Base-by-base conservation (phyloP, 2,797 vertebrate species). In the Sternarchorhynchus goeldii region DNA sequence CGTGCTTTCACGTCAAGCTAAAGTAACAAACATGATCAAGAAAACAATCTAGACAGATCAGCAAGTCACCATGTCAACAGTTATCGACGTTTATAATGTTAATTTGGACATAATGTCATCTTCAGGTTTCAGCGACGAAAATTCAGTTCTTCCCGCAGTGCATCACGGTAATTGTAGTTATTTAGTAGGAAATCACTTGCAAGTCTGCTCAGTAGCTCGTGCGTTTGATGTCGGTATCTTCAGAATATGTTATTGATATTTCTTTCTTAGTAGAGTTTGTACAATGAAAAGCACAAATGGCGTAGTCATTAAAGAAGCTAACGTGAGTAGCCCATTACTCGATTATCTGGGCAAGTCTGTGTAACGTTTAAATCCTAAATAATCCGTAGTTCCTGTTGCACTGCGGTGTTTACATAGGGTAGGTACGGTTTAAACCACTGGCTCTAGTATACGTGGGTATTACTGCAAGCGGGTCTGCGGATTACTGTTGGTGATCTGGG, bases 81-180 rank as follows among this genome's bases (percentile, higher is more conserved):
- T n/a, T 2, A 25, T 39, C 34, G 32, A 73, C 16, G 25, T 12
- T 29, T 20, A 16, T n/a, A 25, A 14, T 12, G 67, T 53, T 31
- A 14, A 4, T 58, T 74, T 45, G 59, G 53, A 31, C 6, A 21
- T 56, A 5, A 25, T 53, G 62, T 17, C 5, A n/a, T 6, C 36
- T 5, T 45, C 25, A 14, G 0, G 55, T 21, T 14, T 69, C 34
- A 5, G 21, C 10, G 36, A 31, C 25, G 34, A 21, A n/a, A 60
- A 41, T 25, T 25, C 2, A 12, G 2, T 31, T 25, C 8, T 17
- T 32, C 20, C 17, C 17, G 45, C 65, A 53, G 50, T 83, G 90
- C 89, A 92, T 86, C 58, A 20, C 85, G 89, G 91, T 90, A 89
- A 82, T 84, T 89, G 90, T 17, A 86, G 87, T 91, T 75, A n/a